Evolutionary conservation across 2,113 vertebrate genomes (phyloP), one percentile per base, ranked within the genome.

Genomic region (Alethe diademata): DNA sequence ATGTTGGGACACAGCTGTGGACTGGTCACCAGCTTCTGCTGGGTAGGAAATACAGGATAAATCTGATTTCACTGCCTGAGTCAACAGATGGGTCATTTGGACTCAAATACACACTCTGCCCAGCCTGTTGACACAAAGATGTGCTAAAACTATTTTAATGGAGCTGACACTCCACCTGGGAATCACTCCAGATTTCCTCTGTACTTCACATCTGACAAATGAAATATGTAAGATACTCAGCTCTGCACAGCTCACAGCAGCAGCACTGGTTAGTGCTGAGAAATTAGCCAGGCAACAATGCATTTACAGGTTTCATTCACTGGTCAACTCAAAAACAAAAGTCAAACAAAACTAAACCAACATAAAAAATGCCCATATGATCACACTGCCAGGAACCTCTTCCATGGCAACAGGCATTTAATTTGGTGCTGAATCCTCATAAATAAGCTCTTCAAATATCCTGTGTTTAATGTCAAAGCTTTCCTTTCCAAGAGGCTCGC

Each of bases 401-500:
- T 48, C 72, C 82, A 81, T 61, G 42, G 91, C 62, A 90, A 94
- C 75, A 76, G 33, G 15, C 65, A 72, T 67, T 93, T 84, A 67
- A 86, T 76, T 84, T 69, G 57, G 31, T 35, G 28, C 65, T 67
- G 69, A 74, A 78, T 65, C 73, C 51, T 71, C 69, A 67, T 56
- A 86, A 86, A 92, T 66, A 80, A 94, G 38, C 43, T 89, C 47
- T 40, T 86, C 60, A 92, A 80, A 91, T 53, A 95, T 31, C 40
- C 57, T 35, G 33, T 67, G 53, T 88, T 95, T 95, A 70, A 92
- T 28, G 40, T 64, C 65, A 86, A 84, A 74, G 73, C 61, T 87
- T 78, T 80, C n/a, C 53, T 74, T 91, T 78, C 69, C 73, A 81
- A 87, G 69, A 74, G 45, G 40, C 36, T 92, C 5, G 1, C 31